phyloP scores from a whole-genome alignment of 2,888 invertebrate species.

The Orthosia cruda region DNA sequence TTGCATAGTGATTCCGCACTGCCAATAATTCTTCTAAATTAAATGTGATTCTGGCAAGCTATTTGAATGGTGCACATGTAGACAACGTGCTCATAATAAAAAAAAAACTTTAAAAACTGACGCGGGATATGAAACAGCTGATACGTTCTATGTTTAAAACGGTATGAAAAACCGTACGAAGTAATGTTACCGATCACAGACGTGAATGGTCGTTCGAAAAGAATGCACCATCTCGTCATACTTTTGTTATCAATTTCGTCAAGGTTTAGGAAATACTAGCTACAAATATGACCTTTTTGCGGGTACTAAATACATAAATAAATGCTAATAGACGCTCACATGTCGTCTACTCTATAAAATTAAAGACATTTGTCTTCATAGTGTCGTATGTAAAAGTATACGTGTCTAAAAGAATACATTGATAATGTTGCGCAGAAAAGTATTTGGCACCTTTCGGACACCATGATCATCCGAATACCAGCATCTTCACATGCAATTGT shows the following conservation, averaged over 20 bases:
- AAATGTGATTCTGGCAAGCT: constrained; percentile 19
- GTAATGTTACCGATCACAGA: constrained; percentile 1
- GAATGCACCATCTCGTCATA: constrained; percentile 36
- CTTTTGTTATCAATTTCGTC: constrained; percentile 49
- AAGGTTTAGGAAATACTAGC: constrained; percentile 60
- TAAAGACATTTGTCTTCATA: constrained; percentile 16
- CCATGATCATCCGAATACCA: constrained; percentile 30
- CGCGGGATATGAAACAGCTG: constrained; percentile 31
- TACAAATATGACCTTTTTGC: constrained; percentile 54
- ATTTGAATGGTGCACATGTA: constrained; percentile 5
- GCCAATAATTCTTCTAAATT: constrained; percentile 38
- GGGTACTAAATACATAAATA: constrained; percentile 55
- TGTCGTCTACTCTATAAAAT: constrained; percentile 17
- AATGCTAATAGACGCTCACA: constrained; percentile 44
- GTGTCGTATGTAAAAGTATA: constrained; percentile 7
- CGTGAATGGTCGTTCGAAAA: constrained; percentile 17
- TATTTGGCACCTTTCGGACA: constrained; percentile 37
- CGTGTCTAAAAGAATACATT: constrained; percentile 12
- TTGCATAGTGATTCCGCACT: constrained; percentile 11
- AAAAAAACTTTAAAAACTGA: constrained; percentile 4
- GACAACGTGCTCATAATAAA: neutral
- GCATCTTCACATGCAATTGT: constrained; percentile 24
- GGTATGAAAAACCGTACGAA: constrained; percentile 3
- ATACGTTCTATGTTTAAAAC: constrained; percentile 13
- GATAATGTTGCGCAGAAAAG: neutral